Evolutionary conservation across 2,113 vertebrate species (phyloP).

Genomic region (Ibidorhyncha struthersii): DNA sequence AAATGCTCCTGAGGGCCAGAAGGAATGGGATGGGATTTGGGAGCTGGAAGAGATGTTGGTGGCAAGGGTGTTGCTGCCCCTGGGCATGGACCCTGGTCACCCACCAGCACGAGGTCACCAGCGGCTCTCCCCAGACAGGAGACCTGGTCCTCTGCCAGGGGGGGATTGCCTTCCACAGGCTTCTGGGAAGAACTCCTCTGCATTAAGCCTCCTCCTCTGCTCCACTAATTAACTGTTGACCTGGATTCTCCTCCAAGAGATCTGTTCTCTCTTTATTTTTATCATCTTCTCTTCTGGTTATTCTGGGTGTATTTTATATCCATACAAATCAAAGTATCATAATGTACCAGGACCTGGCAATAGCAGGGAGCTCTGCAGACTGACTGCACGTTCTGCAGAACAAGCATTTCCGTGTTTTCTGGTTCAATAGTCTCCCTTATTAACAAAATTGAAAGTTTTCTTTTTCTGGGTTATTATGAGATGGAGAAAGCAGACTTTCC

Average conservation of each 20-base stretch:
- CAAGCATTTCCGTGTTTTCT: background rate
- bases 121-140: background rate
- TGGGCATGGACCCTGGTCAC: rapidly evolving
- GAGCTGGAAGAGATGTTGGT: background rate
- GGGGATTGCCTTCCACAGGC: background rate
- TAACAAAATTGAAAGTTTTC: background rate
- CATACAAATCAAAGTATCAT: background rate
- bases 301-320: background rate
- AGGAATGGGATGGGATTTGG: background rate
- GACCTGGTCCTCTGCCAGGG: background rate
- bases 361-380: background rate
- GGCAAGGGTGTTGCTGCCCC: background rate
- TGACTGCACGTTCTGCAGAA: background rate
- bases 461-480: background rate
- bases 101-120: background rate
- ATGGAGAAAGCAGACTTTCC: background rate
- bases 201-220: background rate
- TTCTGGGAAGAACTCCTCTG: background rate
- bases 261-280: background rate
- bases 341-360: background rate
- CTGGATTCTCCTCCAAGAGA: background rate
- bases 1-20: background rate
- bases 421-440: background rate
- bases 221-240: background rate
- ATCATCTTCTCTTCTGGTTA: background rate